Evolutionary conservation across 2,888 invertebrate species (phyloP), one percentile per base, ranked within the genome.

Genomic region (Lithophane semibrunnea): DNA sequence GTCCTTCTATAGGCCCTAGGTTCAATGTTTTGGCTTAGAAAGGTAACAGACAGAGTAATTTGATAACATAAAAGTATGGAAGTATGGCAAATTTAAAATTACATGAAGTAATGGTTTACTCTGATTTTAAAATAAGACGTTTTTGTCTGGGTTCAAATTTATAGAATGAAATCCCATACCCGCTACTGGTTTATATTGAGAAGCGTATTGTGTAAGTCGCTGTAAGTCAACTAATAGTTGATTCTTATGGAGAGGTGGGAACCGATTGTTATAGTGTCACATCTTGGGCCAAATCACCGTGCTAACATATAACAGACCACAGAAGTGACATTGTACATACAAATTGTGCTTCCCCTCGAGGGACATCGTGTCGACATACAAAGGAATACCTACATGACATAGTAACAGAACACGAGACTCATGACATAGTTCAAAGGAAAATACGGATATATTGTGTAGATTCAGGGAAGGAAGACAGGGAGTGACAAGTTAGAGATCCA

Each of bases 361-460:
- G 81, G 71, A 65, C 61, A 73, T 42, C 18, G 60, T 74, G 60
- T 74, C 49, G 42, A 49, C 58, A 66, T 60, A 83, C 81, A 85
- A 74, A 77, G 68, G 58, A 61, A 73, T 75, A 64, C 37, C 54
- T 64, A 83, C n/a, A 44, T 10, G 73, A 52, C 69, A 80, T 37
- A 58, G 80, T 61, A 72, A 72, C 78, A 37, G 44, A 74, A 42
- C 69, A 49, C 29, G 63, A 68, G 70, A 66, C 58, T 66, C 65
- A 37, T 85, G 77, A 66, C 74, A 72, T 16, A 66, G 12, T 37
- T 76, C 73, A 83, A 83, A 81, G 72, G 69, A 74, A 60, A 44
- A 65, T 56, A 44, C 42, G 54, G 47, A 72, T 69, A 64, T 66
- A 71, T 70, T 73, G 61, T 74, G 29, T 60, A 10, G 44, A 16